Conservation (phyloP, 2,797 vertebrate species). For the Thalassophryne amazonica region DNA sequence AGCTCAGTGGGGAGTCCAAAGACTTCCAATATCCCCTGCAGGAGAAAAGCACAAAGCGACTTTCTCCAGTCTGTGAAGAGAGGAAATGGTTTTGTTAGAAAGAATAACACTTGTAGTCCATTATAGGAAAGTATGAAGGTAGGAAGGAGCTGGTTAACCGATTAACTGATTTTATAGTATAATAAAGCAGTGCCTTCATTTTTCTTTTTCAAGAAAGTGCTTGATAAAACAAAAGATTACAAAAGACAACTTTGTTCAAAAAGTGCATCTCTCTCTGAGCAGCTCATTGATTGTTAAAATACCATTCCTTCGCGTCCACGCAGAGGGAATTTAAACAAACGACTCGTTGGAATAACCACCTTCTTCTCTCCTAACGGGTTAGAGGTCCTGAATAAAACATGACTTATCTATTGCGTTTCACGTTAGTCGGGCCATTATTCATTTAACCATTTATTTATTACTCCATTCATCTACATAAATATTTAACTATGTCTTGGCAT, state of each 20-base stretch:
- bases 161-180: slow-evolving; percentile 29
- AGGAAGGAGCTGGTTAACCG: slow-evolving; percentile 30
- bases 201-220: background rate
- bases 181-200: background rate
- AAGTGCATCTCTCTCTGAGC: slow-evolving; percentile 23
- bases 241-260: slow-evolving; percentile 1
- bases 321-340: slow-evolving; percentile 49
- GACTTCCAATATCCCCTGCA: slow-evolving; percentile 59
- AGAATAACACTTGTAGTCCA: slow-evolving; percentile 40
- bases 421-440: slow-evolving; percentile 78
- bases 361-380: slow-evolving; percentile 44
- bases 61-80: slow-evolving; percentile 56
- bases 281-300: slow-evolving; percentile 24
- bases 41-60: slow-evolving; percentile 58
- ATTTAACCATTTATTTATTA: slow-evolving; percentile 84
- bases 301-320: slow-evolving; percentile 16
- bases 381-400: slow-evolving; percentile 75
- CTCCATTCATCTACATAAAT: slow-evolving; percentile 85
- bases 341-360: slow-evolving; percentile 49
- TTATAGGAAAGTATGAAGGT: slow-evolving; percentile 28
- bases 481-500: slow-evolving; percentile 86
- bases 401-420: slow-evolving; percentile 78
- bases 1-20: slow-evolving; percentile 48
- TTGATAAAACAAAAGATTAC: slow-evolving; percentile 13
- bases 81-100: slow-evolving; percentile 55